Evolutionary conservation across 2,888 invertebrate species (phyloP).

Genomic region (Eupithecia tripunctaria): DNA sequence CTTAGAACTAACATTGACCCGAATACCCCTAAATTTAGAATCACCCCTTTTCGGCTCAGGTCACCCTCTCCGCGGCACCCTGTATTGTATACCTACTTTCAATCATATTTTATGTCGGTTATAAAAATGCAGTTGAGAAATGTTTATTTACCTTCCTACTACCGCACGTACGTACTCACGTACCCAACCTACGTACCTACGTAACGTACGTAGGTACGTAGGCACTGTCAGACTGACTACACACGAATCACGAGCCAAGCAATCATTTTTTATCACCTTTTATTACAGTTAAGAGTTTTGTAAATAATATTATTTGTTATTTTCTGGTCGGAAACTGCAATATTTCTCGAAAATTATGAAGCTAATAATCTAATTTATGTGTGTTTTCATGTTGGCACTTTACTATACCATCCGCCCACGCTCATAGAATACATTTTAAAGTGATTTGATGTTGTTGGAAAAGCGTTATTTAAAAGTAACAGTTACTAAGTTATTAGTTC

Average conservation of each 20-base stretch:
- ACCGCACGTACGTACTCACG: no score
- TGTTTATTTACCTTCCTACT: conserved; percentile 3
- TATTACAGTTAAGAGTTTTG: conserved; percentile 10
- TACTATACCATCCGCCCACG: no score
- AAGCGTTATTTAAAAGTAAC: neutral
- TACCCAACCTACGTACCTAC: no score
- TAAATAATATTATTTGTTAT: conserved; percentile 17
- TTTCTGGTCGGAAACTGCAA: neutral
- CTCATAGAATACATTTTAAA: neutral
- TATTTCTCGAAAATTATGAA: neutral
- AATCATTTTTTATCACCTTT: conserved; percentile 15
- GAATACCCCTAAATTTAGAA: no score
- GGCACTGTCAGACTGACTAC: neutral
- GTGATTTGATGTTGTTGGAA: neutral
- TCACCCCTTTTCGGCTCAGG: no score
- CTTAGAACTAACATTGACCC: no score
- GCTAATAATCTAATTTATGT: neutral
- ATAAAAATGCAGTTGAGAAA: conserved; percentile 3
- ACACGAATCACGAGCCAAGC: conserved; percentile 13
- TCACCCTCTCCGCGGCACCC: no score
- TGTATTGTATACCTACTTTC: neutral
- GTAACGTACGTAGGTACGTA: no score
- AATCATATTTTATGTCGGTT: neutral
- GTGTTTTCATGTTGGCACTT: neutral
- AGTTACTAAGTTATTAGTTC: neutral